Conservation (phyloP, 1,140 invertebrate species). For the Coelopa frigida region DNA sequence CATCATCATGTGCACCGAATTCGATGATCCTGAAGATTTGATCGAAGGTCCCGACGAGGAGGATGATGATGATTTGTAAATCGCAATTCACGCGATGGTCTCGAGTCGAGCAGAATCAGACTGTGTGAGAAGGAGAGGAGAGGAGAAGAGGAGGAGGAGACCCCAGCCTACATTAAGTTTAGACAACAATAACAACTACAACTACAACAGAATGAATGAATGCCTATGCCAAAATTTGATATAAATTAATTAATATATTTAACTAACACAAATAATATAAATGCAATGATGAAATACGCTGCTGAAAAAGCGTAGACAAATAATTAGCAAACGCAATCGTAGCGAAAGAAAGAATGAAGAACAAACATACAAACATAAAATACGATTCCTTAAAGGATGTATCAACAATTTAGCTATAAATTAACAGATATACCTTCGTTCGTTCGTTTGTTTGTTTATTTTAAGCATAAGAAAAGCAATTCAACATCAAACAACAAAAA, state of each 20-base stretch:
- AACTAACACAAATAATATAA: background rate
- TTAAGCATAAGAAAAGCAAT: too few relatives aligned
- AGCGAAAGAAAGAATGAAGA: background rate
- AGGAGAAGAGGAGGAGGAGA: too few relatives aligned
- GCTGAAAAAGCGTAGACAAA: background rate
- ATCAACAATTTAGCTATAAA: background rate
- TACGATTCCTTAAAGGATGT: background rate
- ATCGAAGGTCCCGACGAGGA: constrained; percentile 18
- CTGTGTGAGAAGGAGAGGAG: too few relatives aligned
- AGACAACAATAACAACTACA: too few relatives aligned
- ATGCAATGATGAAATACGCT: background rate
- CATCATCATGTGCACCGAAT: constrained; percentile 8
- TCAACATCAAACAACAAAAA: too few relatives aligned
- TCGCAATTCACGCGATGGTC: background rate
- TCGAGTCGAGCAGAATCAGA: too few relatives aligned
- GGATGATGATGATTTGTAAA: constrained; percentile 12
- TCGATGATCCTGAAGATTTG: constrained; percentile 16
- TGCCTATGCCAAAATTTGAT: constrained; percentile 3
- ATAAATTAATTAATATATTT: too few relatives aligned
- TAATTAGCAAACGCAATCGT: background rate
- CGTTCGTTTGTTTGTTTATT: too few relatives aligned
- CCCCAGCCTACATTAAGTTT: too few relatives aligned
- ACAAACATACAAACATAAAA: background rate
- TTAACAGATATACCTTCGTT: too few relatives aligned
- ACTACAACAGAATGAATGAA: background rate